These are phyloP conservation scores for Onthophagus sagittarius DNA, from an alignment of 2,888 invertebrate genomes.

Conservation along the genomic window DNA sequence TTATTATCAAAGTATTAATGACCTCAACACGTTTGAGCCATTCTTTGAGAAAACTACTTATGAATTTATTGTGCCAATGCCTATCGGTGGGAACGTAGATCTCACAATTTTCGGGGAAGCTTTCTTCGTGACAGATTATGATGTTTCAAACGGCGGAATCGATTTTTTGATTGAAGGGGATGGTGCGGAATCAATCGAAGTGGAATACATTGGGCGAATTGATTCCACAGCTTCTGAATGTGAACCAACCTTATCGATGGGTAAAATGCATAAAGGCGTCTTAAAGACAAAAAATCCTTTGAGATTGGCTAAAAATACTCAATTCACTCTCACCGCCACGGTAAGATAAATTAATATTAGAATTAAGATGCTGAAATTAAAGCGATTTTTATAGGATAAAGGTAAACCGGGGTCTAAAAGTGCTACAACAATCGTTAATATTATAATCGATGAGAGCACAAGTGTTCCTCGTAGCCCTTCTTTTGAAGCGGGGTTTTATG, in stretches of 20 bases:
- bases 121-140: constrained; percentile 52
- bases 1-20: constrained; percentile 40
- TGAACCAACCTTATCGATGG: neutral
- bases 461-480: constrained; percentile 50
- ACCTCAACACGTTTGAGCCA: constrained; percentile 54
- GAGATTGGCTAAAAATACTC: constrained; percentile 22
- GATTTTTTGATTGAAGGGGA: constrained; percentile 32
- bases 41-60: constrained; percentile 44
- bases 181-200: constrained; percentile 15
- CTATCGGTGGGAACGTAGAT: constrained; percentile 39
- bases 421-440: constrained; percentile 34
- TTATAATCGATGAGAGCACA: constrained; percentile 45
- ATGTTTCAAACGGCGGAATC: constrained; percentile 49
- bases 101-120: constrained; percentile 47
- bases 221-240: constrained; percentile 10
- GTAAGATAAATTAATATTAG: too few relatives aligned
- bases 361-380: too few relatives aligned
- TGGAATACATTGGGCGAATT: neutral
- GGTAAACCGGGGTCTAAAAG: constrained; percentile 22
- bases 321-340: constrained; percentile 35
- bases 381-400: too few relatives aligned
- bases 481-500: constrained; percentile 50
- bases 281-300: constrained; percentile 29
- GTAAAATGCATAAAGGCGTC: constrained; percentile 30
- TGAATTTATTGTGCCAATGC: constrained; percentile 50